Evolutionary conservation across 2,797 vertebrate species (phyloP).

Genomic region (Anabacerthia variegaticeps): DNA sequence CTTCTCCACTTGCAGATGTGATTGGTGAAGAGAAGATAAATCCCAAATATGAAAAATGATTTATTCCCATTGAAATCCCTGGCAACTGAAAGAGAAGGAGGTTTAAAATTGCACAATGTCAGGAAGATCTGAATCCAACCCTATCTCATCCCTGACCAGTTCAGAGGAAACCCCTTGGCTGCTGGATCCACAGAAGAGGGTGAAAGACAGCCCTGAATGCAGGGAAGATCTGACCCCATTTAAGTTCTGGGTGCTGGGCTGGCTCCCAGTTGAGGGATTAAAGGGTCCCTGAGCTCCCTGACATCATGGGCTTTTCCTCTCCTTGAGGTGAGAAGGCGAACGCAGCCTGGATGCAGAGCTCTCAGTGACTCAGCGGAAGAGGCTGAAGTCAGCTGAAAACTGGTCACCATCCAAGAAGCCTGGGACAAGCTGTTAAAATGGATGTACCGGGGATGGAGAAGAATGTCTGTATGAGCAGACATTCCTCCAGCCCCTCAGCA

Average conservation of each 20-base stretch:
- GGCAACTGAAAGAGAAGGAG: background rate
- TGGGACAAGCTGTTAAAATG: constrained; percentile 22
- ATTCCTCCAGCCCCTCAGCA: background rate
- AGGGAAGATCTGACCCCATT: background rate
- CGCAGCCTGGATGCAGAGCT: background rate
- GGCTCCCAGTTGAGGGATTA: background rate
- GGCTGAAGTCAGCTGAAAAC: background rate
- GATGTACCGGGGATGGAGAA: background rate
- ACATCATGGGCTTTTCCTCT: background rate
- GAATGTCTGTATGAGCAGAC: background rate
- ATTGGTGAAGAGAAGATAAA: background rate
- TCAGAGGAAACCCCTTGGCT: background rate
- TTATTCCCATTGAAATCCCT: background rate
- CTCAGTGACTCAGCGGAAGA: background rate
- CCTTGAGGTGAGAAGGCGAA: background rate
- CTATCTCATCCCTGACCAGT: background rate
- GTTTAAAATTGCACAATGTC: background rate
- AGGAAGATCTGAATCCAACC: background rate
- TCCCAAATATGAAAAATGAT: background rate
- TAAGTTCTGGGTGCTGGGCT: background rate
- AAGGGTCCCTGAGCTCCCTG: background rate
- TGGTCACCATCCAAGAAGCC: constrained; percentile 37
- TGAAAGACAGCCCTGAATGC: background rate
- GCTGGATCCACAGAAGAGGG: background rate
- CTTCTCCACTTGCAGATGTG: background rate